Percentiles rank a stretch among this genome's conserved stretches.
Evolutionary conservation across 2,888 invertebrate genomes (phyloP).

Genomic region (Leucozona laternaria): DNA sequence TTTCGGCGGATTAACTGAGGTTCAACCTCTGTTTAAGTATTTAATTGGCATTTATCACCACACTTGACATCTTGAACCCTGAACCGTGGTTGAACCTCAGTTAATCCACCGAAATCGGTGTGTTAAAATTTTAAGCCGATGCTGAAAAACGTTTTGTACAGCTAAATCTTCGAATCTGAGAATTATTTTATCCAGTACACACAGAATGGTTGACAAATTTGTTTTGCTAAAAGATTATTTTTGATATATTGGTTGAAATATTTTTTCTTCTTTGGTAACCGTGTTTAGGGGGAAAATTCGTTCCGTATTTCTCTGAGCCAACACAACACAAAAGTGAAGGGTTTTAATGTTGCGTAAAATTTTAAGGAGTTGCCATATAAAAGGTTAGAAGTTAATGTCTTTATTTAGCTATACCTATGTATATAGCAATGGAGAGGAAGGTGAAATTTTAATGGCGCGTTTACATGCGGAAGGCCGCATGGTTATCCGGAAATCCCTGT

Average conservation of each 20-base stretch:
- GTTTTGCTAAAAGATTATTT: not conserved
- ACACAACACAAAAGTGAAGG: constrained; percentile 65
- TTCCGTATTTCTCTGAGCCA: constrained; percentile 53
- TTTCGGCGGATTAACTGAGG: no score
- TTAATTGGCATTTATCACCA: no score
- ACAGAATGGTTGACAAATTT: no score
- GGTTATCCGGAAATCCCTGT: constrained; percentile 20
- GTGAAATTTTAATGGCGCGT: constrained; percentile 72
- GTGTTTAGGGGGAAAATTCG: constrained; percentile 40
- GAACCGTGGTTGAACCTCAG: no score
- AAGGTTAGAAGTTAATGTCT: constrained; percentile 75
- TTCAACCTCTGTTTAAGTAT: no score
- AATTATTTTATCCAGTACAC: no score
- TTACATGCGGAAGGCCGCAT: constrained; percentile 59
- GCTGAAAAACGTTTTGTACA: no score
- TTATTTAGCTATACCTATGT: constrained; percentile 46
- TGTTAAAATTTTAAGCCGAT: no score
- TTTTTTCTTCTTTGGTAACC: not conserved
- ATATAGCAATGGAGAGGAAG: constrained; percentile 35
- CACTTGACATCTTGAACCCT: no score
- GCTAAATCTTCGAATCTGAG: no score
- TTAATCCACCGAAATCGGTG: no score
- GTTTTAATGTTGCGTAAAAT: constrained; percentile 75
- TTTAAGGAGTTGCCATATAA: constrained; percentile 74
- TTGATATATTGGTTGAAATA: not conserved